Evolutionary conservation across 2,888 invertebrate species (phyloP).

Genomic region (Epistrophe eligans): DNA sequence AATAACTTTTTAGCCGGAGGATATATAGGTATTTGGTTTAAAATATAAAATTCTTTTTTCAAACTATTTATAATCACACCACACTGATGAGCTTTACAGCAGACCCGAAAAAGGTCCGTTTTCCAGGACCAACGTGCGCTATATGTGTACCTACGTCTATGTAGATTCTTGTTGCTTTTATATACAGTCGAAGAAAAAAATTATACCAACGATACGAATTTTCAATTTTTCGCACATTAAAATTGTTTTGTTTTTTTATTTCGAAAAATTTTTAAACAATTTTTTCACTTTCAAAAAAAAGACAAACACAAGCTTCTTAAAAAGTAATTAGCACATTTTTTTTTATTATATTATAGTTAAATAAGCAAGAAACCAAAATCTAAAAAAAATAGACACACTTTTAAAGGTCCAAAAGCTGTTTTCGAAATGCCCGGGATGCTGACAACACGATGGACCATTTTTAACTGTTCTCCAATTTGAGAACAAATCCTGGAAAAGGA

Average conservation of each 20-base stretch:
- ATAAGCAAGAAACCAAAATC: constrained; percentile 44
- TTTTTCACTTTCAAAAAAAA: neutral
- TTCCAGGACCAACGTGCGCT: constrained; percentile 13
- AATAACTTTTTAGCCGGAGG: constrained; percentile 33
- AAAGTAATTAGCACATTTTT: neutral
- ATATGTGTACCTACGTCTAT: constrained; percentile 14
- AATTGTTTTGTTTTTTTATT: neutral
- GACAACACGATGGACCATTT: constrained; percentile 83
- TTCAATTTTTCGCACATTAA: neutral
- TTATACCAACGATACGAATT: neutral
- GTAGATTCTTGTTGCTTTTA: constrained; percentile 64
- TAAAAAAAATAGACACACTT: constrained; percentile 50
- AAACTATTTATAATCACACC: constrained; percentile 66
- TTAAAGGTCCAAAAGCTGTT: constrained; percentile 64
- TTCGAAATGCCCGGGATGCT: constrained; percentile 80
- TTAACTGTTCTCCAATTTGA: constrained; percentile 79
- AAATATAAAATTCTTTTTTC: constrained; percentile 29
- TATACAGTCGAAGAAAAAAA: constrained; percentile 8
- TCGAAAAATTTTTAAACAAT: neutral
- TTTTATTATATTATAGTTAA: neutral
- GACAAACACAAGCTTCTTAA: neutral
- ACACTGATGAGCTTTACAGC: constrained; percentile 1
- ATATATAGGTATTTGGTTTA: neutral
- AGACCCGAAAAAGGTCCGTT: constrained; percentile 21
- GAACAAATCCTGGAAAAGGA: constrained; percentile 50